Percentiles rank a stretch among this genome's conserved stretches.
phyloP scores from a whole-genome alignment of 2,888 invertebrate genomes.

The Hirtodrosophila trivittata region DNA sequence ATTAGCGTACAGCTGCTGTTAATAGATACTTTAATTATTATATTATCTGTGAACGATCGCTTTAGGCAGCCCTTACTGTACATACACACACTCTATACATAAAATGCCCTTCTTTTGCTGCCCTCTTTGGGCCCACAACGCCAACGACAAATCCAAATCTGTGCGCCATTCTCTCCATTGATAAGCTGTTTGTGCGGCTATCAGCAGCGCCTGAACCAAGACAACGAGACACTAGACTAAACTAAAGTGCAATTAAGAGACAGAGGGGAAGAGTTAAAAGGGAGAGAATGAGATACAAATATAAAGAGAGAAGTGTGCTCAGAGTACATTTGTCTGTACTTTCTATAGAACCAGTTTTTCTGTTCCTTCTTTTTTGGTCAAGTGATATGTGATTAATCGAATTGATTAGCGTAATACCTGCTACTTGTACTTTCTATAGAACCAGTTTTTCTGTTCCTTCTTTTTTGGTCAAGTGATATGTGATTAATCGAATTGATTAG shows the following conservation, averaged over 20 bases:
- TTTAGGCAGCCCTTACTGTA: not conserved
- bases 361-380: slow-evolving; percentile 46
- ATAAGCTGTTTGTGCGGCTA: slow-evolving; percentile 31
- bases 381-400: slow-evolving; percentile 41
- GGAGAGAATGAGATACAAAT: not conserved
- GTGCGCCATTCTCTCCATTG: slow-evolving; percentile 33
- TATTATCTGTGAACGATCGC: too few relatives aligned
- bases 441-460: not conserved
- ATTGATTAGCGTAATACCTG: slow-evolving; percentile 49
- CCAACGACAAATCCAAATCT: slow-evolving; percentile 43
- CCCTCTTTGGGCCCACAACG: slow-evolving; percentile 12
- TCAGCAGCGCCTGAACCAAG: slow-evolving; percentile 24
- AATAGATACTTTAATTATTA: too few relatives aligned
- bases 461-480: slow-evolving; percentile 40
- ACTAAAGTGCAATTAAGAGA: slow-evolving; percentile 29
- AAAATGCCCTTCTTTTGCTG: slow-evolving; percentile 21
- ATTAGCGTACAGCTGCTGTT: not conserved
- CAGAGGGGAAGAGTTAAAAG: not conserved
- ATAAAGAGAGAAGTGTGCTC: not conserved
- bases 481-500: slow-evolving; percentile 54
- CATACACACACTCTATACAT: not conserved
- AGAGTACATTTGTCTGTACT: slow-evolving; percentile 20
- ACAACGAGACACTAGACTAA: slow-evolving; percentile 9
- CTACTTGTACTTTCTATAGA: slow-evolving; percentile 16
- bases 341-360: slow-evolving; percentile 7